Base-by-base conservation (phyloP, 1,140 invertebrate species). In the Pomacea maculata region DNA sequence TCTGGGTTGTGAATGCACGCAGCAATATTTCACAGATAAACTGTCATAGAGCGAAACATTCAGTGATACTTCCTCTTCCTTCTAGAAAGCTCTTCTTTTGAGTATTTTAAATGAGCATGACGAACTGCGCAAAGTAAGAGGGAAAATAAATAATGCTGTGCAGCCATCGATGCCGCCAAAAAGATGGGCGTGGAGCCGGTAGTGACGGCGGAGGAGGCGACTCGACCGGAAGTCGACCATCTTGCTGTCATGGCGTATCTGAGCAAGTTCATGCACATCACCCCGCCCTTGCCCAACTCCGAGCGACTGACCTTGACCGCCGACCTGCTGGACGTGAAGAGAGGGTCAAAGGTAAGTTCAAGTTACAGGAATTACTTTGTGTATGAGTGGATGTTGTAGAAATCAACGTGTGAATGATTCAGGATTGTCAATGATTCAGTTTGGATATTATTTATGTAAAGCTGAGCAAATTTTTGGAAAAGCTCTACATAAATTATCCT, bases 231-330 rank as follows among this genome's bases (percentile, higher is more conserved):
- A 88, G 96, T 97, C 4, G 97, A 99, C 89, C 97, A 98, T 93
- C 93, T 99, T 82, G 97, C 96, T 14, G 95, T 98, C 78, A 98
- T 98, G 97, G 95, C 97, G 9, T 98, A 98, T 90, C 95, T 95
- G 1, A 95, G 96, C 5, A 94, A 95, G 90, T 96, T 96, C 91
- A 95, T 96, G 86, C 96, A 96, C 94, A 93, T 97, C 52, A 95
- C 95, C 64, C 95, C 96, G 80, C 78, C 82, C 55, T 87, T 83
- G 76, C 80, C 76, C 75, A 88, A 85, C 76, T 81, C 84, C 63
- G 88, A 91, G 68, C 88, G 86, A 80, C n/a, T 88, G 1, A 81
- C 82, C 55, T 83, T 90, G 5, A 83, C 83, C 71, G 82, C 81
- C 25, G 81, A 83, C 70, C 82, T 88, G 52, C 77, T 84, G 17